phyloP scores from a whole-genome alignment of 1,140 invertebrate genomes.

The Cheumatopsyche charites region DNA sequence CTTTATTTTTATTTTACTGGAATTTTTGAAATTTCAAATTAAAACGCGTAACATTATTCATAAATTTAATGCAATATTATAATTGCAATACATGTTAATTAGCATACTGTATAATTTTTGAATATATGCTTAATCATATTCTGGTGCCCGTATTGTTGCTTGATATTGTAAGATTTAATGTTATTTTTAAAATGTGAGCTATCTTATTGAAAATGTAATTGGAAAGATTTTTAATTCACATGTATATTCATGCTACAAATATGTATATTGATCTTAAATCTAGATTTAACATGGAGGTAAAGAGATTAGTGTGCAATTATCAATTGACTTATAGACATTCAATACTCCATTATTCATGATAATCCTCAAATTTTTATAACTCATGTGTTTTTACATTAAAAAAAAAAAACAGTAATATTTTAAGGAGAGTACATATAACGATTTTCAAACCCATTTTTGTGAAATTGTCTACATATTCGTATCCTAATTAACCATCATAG shows the following conservation, averaged over 20 bases:
- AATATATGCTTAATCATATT: constrained; percentile 8
- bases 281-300: constrained; percentile 4
- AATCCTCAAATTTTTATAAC: no score
- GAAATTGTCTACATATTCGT: constrained; percentile 4
- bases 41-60: background rate
- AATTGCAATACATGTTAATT: constrained; percentile 19
- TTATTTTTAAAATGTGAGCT: constrained; percentile 13
- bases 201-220: background rate
- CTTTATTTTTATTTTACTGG: background rate
- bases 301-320: background rate
- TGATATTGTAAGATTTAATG: constrained; percentile 23
- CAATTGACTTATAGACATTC: background rate
- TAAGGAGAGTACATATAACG: no score
- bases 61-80: constrained; percentile 18
- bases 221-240: background rate
- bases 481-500: constrained; percentile 12
- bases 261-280: constrained; percentile 17
- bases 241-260: background rate
- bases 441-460: background rate
- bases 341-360: no score
- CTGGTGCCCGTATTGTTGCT: constrained; percentile 15
- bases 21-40: background rate
- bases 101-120: constrained; percentile 18
- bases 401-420: no score
- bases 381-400: no score